A percentile compares a stretch with the other conserved stretches of the same genome.
Evolutionary conservation across 1,140 invertebrate genomes (phyloP).

Genomic region (Dreissena rostriformis): DNA sequence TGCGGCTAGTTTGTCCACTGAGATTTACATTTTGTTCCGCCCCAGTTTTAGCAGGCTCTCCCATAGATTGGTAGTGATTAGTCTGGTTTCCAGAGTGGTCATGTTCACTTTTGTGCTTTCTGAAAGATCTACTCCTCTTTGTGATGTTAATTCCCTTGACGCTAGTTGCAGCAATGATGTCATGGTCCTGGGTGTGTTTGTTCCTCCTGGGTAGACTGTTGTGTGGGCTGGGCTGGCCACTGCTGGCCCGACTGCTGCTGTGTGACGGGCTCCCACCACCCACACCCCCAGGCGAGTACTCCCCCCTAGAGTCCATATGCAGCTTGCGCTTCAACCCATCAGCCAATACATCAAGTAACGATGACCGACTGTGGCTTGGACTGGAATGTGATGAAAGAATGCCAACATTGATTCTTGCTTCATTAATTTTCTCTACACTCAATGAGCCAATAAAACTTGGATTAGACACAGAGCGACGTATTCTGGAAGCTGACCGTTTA

Average conservation of each 20-base stretch:
- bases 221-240: conserved; percentile 57
- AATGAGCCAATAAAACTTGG: conserved; percentile 75
- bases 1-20: not conserved
- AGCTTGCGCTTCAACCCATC: conserved; percentile 40
- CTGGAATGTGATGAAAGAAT: conserved; percentile 40
- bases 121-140: conserved; percentile 70
- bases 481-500: conserved; percentile 61
- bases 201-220: conserved; percentile 62
- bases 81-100: conserved; percentile 21
- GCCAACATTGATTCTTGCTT: conserved; percentile 53
- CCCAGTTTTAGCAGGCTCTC: not conserved
- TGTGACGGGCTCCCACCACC: conserved; percentile 40
- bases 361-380: conserved; percentile 49
- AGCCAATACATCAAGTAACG: conserved; percentile 70
- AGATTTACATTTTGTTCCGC: not conserved
- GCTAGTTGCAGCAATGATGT: conserved; percentile 53
- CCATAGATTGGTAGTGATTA: conserved; percentile 4
- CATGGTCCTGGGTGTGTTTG: conserved; percentile 37
- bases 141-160: conserved; percentile 72
- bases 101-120: conserved; percentile 57
- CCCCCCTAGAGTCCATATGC: conserved; percentile 52
- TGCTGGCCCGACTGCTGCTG: conserved; percentile 38
- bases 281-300: conserved; percentile 41
- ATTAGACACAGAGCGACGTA: conserved; percentile 75
- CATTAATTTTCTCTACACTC: conserved; percentile 70